phyloP scores from a whole-genome alignment of 2,113 vertebrate genomes.

The Pterocles burchelli region DNA sequence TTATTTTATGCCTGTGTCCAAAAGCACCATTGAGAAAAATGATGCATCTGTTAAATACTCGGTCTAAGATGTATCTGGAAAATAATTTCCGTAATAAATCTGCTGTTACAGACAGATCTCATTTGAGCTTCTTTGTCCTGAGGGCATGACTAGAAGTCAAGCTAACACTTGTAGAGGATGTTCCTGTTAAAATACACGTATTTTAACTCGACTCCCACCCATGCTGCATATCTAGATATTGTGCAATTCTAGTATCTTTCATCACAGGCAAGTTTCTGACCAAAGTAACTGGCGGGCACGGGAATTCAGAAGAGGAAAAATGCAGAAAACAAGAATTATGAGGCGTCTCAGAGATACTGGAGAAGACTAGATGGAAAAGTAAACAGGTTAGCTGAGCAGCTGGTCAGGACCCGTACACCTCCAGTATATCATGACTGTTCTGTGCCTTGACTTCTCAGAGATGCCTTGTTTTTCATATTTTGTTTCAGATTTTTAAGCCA shows the following conservation, averaged over 20 bases:
- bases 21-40: not conserved
- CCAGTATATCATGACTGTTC: not conserved
- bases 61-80: not conserved
- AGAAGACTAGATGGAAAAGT: not conserved
- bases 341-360: not conserved
- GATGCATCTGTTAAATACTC: not conserved
- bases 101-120: not conserved
- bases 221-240: not conserved
- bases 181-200: not conserved
- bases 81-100: not conserved
- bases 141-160: not conserved
- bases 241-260: not conserved
- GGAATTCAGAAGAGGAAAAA: not conserved
- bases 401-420: not conserved
- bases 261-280: not conserved
- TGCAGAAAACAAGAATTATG: not conserved
- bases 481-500: not conserved
- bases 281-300: not conserved
- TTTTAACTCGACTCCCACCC: not conserved
- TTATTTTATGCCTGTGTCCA: not conserved
- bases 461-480: not conserved
- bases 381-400: not conserved
- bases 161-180: constrained; percentile 5
- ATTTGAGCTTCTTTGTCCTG: not conserved
- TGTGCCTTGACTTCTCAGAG: not conserved